Evolutionary conservation across 2,888 invertebrate genomes (phyloP).

Genomic region (Hydraecia micacea): DNA sequence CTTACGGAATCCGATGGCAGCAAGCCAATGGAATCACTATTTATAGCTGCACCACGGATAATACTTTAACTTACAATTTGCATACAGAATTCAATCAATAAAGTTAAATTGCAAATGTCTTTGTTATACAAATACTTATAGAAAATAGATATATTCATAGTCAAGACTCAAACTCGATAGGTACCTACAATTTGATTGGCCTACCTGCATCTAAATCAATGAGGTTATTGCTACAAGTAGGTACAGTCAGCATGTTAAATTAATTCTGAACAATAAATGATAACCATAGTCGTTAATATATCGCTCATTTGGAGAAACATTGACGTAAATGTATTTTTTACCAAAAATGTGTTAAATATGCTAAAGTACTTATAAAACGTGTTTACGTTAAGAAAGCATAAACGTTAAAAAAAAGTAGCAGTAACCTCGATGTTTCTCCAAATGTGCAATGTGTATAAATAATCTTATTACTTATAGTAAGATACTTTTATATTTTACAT

Average conservation of each 20-base stretch:
- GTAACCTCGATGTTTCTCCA: too few species aligned
- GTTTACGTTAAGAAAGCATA: too few species aligned
- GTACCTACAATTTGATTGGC: slow-evolving; percentile 12
- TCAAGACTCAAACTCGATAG: background rate
- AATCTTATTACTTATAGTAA: too few species aligned
- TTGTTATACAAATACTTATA: slow-evolving; percentile 13
- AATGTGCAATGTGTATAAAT: too few species aligned
- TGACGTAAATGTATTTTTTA: too few species aligned
- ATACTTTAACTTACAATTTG: slow-evolving; percentile 1
- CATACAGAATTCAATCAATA: slow-evolving; percentile 17
- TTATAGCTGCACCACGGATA: slow-evolving; percentile 4
- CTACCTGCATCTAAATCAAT: background rate
- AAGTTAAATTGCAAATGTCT: slow-evolving; percentile 32
- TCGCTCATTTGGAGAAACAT: too few species aligned
- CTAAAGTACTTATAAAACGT: too few species aligned
- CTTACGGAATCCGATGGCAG: slow-evolving; percentile 16
- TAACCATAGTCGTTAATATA: too few species aligned
- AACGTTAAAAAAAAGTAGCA: too few species aligned
- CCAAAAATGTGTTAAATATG: too few species aligned
- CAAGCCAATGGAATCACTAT: slow-evolving; percentile 17
- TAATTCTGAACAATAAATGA: too few species aligned
- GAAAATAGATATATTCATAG: slow-evolving; percentile 8
- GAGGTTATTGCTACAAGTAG: slow-evolving; percentile 3
- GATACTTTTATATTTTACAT: too few species aligned
- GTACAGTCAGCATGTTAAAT: slow-evolving; percentile 1